A percentile compares a stretch with the other conserved stretches of the same genome.
Conservation (phyloP, 2,888 invertebrate genomes). For the Mongoloraphidia duomilia region DNA sequence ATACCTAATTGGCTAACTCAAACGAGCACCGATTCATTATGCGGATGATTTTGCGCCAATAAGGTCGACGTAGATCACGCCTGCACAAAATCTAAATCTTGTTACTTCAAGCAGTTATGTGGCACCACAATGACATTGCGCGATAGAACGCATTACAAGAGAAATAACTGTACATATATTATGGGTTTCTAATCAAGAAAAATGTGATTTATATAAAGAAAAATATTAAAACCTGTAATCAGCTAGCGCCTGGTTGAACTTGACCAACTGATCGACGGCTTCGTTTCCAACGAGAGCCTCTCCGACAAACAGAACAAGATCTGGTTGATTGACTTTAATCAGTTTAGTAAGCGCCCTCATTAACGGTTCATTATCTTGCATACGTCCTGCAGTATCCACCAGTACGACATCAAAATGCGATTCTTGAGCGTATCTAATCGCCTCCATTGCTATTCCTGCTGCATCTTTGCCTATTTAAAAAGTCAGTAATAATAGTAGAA, state of each 20-base stretch:
- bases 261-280: constrained; percentile 96
- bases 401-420: constrained; percentile 77
- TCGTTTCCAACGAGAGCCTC: constrained; percentile 99
- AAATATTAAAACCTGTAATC: constrained; percentile 51
- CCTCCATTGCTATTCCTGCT: constrained; percentile 95
- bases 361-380: constrained; percentile 99
- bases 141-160: too few species aligned
- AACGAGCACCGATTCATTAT: too few species aligned
- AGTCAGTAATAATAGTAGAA: too few species aligned
- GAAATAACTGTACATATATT: too few species aligned
- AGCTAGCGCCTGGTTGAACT: constrained; percentile 96
- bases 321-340: constrained; percentile 94
- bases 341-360: constrained; percentile 97
- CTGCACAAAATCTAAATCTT: too few species aligned
- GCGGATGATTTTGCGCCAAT: too few species aligned
- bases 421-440: constrained; percentile 79
- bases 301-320: constrained; percentile 97
- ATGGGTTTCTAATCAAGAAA: too few species aligned
- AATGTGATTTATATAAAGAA: too few species aligned
- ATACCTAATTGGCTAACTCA: too few species aligned
- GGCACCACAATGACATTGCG: too few species aligned
- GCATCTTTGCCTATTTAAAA: constrained; percentile 72
- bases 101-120: too few species aligned
- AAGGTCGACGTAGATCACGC: too few species aligned
- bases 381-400: constrained; percentile 98